phyloP scores from a whole-genome alignment of 1,140 invertebrate species.

The Colletes gigas region DNA sequence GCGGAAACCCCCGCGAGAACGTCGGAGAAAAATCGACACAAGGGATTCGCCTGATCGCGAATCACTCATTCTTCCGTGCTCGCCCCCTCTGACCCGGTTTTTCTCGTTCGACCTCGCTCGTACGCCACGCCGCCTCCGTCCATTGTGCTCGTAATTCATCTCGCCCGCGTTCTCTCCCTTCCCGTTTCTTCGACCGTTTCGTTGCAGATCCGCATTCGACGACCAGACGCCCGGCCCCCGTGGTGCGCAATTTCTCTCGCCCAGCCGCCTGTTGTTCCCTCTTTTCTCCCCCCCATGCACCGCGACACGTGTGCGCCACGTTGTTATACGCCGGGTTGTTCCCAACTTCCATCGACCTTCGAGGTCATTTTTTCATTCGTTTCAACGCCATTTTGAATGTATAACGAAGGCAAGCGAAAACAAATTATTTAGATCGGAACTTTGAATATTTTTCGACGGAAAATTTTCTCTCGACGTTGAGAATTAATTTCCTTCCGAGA shows the following conservation, averaged over 20 bases:
- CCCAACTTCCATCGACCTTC: too few relatives aligned
- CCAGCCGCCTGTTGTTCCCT: neutral
- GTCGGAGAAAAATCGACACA: neutral
- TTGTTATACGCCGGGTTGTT: too few relatives aligned
- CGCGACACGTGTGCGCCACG: neutral
- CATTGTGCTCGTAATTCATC: slow-evolving; percentile 7
- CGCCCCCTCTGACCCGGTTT: neutral
- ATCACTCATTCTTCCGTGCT: neutral
- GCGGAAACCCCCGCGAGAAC: neutral
- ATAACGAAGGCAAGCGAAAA: too few relatives aligned
- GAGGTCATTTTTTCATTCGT: too few relatives aligned
- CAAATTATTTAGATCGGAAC: too few relatives aligned
- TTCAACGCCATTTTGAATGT: too few relatives aligned
- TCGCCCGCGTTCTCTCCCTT: neutral
- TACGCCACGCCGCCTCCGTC: slow-evolving; percentile 11
- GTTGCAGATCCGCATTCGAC: slow-evolving; percentile 46
- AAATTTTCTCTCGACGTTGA: too few relatives aligned
- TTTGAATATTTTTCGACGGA: too few relatives aligned
- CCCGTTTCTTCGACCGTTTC: neutral
- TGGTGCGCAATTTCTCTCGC: slow-evolving; percentile 44
- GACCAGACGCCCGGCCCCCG: slow-evolving; percentile 14
- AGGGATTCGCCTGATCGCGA: neutral
- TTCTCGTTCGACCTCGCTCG: neutral
- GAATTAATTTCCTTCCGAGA: too few relatives aligned
- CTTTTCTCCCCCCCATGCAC: slow-evolving; percentile 9